Evolutionary conservation across 2,888 invertebrate genomes (phyloP).

Genomic region (Lamproptera curius): DNA sequence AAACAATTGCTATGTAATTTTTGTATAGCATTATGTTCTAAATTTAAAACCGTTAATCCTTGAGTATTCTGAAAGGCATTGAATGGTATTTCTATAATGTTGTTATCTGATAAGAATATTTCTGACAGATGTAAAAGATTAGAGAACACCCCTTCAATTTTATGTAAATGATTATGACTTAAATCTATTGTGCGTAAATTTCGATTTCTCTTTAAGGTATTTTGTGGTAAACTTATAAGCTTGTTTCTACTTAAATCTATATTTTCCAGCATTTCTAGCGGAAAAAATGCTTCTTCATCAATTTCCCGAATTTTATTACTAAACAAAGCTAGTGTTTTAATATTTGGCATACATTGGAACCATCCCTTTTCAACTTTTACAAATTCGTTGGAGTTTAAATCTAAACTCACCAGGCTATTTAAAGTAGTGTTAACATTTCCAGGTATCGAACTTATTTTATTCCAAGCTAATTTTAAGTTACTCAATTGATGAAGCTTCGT

Average conservation of each 20-base stretch:
- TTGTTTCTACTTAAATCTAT: slow-evolving; percentile 93
- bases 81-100: slow-evolving; percentile 89
- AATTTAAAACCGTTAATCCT: slow-evolving; percentile 87
- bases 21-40: slow-evolving; percentile 91
- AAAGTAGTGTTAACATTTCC: slow-evolving; percentile 84
- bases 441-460: slow-evolving; percentile 88
- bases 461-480: slow-evolving; percentile 87
- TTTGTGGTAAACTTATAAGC: slow-evolving; percentile 85
- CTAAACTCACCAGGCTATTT: slow-evolving; percentile 85
- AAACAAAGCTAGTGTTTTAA: slow-evolving; percentile 89
- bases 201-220: slow-evolving; percentile 86
- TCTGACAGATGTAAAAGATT: slow-evolving; percentile 88
- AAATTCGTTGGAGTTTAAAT: slow-evolving; percentile 92
- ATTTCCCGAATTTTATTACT: slow-evolving; percentile 89
- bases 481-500: slow-evolving; percentile 85
- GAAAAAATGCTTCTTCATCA: slow-evolving; percentile 86
- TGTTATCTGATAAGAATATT: slow-evolving; percentile 92
- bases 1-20: slow-evolving; percentile 88
- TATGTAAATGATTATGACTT: slow-evolving; percentile 93
- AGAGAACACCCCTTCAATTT: slow-evolving; percentile 89
- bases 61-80: slow-evolving; percentile 89
- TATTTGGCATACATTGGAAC: slow-evolving; percentile 87
- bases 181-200: slow-evolving; percentile 90
- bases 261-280: slow-evolving; percentile 86
- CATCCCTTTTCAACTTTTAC: slow-evolving; percentile 85